Evolutionary conservation across 2,888 invertebrate genomes (phyloP).

Genomic region (Zeuzera pyrina): DNA sequence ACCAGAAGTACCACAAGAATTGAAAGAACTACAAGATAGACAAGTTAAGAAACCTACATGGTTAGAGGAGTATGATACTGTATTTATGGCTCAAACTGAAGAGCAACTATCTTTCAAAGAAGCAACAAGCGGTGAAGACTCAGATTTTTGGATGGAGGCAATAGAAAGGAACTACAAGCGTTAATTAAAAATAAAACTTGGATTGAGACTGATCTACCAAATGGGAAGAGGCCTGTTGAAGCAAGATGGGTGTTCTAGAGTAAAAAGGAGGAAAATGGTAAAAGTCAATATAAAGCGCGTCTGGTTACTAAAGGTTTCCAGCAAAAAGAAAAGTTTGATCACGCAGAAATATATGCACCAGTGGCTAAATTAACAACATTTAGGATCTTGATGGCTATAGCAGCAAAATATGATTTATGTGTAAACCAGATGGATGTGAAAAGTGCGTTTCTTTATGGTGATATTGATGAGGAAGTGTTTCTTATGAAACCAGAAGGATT

Average conservation of each 20-base stretch:
- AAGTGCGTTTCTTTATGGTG: too few relatives aligned
- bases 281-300: neutral
- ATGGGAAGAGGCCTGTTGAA: neutral
- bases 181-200: neutral
- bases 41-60: slow-evolving; percentile 2
- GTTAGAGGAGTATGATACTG: slow-evolving; percentile 1
- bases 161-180: neutral
- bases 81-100: neutral
- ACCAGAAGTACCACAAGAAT: too few relatives aligned
- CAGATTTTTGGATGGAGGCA: neutral
- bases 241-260: slow-evolving; percentile 1
- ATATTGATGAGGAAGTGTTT: neutral
- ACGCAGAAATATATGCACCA: slow-evolving; percentile 1
- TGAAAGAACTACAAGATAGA: too few relatives aligned
- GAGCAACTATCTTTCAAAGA: neutral
- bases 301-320: neutral
- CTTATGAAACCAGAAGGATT: slow-evolving; percentile 1
- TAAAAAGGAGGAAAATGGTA: neutral
- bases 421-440: too few relatives aligned
- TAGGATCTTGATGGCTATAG: neutral
- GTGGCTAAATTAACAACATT: slow-evolving; percentile 3
- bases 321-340: slow-evolving; percentile 1
- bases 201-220: neutral
- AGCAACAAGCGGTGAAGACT: too few relatives aligned
- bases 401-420: too few relatives aligned